Evolutionary conservation across 2,888 invertebrate species (phyloP).

Genomic region (Megamerina dolium): DNA sequence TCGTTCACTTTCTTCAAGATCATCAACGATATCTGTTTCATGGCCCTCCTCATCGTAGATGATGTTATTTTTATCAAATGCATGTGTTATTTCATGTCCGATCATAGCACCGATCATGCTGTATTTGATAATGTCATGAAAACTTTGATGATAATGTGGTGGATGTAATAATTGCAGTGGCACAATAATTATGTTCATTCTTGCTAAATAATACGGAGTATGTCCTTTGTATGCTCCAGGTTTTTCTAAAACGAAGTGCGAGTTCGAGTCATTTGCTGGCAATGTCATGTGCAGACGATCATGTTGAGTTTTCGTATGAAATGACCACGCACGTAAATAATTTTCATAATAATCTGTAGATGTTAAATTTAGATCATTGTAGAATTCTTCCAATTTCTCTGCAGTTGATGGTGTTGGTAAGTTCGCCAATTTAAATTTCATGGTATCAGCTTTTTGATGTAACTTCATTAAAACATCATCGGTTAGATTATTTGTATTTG

Average conservation of each 20-base stretch:
- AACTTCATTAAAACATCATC: conserved; percentile 13
- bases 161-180: conserved; percentile 20
- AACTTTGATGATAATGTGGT: conserved; percentile 20
- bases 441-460: conserved; percentile 19
- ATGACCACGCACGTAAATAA: conserved; percentile 17
- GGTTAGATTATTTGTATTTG: conserved; percentile 19
- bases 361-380: conserved; percentile 9
- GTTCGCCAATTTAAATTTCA: conserved; percentile 24
- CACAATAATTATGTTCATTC: conserved; percentile 18
- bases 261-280: conserved; percentile 5
- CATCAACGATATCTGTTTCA: conserved; percentile 5
- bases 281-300: conserved; percentile 1
- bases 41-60: conserved; percentile 12
- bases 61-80: conserved; percentile 23
- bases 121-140: conserved; percentile 20
- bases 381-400: conserved; percentile 15
- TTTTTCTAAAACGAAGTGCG: conserved; percentile 12
- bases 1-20: conserved; percentile 9
- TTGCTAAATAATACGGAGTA: conserved; percentile 21
- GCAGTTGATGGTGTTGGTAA: conserved; percentile 17
- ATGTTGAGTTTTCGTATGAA: conserved; percentile 10
- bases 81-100: conserved; percentile 25
- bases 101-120: conserved; percentile 24
- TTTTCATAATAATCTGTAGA: conserved; percentile 18
- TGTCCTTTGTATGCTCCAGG: conserved; percentile 19